phyloP scores from a whole-genome alignment of 2,888 invertebrate genomes.

The Pristionchus japonicus region DNA sequence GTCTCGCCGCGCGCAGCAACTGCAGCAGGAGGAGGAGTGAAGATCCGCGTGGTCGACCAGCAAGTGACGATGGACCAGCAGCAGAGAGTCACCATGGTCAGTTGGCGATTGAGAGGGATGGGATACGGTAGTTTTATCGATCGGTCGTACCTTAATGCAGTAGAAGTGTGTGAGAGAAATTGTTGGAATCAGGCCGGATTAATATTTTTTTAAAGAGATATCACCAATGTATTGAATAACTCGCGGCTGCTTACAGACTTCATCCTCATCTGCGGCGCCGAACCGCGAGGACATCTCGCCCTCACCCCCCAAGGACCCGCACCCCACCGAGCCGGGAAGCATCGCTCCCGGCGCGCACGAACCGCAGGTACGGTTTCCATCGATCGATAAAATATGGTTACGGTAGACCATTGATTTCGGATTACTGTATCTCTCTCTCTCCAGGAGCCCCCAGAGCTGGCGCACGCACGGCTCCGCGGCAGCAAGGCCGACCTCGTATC shows the following conservation, averaged over 20 bases:
- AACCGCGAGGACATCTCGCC: constrained; percentile 51
- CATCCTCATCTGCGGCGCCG: background rate
- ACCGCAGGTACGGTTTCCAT: background rate
- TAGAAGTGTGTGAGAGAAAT: background rate
- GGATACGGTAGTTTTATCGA: constrained; percentile 11
- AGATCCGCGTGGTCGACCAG: constrained; percentile 42
- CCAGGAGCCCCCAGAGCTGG: constrained; percentile 46
- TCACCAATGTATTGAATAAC: background rate
- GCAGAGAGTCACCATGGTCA: constrained; percentile 8
- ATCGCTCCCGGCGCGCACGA: constrained; percentile 13
- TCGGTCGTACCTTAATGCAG: too few species aligned
- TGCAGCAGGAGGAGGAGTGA: background rate
- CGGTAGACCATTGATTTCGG: background rate
- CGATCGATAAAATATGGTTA: background rate
- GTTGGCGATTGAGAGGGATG: background rate
- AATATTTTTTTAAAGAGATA: too few species aligned
- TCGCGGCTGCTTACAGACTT: background rate
- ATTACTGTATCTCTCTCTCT: background rate
- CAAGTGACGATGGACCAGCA: background rate
- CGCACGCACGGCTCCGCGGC: constrained; percentile 56
- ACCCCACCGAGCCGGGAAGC: constrained; percentile 36
- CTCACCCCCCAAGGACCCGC: constrained; percentile 53
- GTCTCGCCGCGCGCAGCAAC: background rate
- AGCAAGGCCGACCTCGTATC: constrained; percentile 68
- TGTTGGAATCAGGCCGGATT: background rate